Base-by-base conservation (phyloP, 2,797 vertebrate species). In the Odontamblyopus lacepedii region DNA sequence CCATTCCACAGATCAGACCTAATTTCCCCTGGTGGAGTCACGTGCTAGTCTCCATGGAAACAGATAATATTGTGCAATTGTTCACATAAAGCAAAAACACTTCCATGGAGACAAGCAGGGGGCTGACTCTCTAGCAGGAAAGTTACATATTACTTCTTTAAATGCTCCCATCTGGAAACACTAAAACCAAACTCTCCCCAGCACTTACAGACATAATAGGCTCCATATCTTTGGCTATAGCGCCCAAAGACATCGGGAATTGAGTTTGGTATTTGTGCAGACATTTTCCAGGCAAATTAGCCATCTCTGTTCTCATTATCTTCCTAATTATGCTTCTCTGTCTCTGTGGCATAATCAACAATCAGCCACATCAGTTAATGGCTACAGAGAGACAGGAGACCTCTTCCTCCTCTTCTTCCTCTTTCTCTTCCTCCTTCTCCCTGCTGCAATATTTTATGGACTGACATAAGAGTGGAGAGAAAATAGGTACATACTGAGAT, bases 261-360 rank as follows among this genome's bases (percentile, higher is more conserved):
- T 70, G 83, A 86, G 74, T 5, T 70, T 3, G 53, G 77, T 78
- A 84, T 92, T 90, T 90, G 77, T 71, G 83, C 72, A 74, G 77
- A 77, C 85, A 75, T 91, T 89, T 88, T 83, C 78, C 53, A 19
- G 80, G 82, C 76, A 90, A 90, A 94, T 92, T 91, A 88, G 87
- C 91, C 77, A 85, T 89, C 87, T 89, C 88, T 91, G 86, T 84
- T 89, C 86, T 92, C 87, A 89, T 93, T 92, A 92, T 88, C 77
- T 66, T 83, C 74, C 81, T 91, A 92, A 94, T 93, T 92, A 91
- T 84, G 74, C 69, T 82, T 84, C 78, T 81, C 74, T 57, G 81
- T 88, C 87, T 93, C 88, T 70, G 85, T 85, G 81, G 91, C 83
- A 80, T 90, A 92, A 92, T 92, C 87, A 91, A 87, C 91, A 91